phyloP scores from a whole-genome alignment of 2,888 invertebrate species.

The Acanthosepion esculentum region DNA sequence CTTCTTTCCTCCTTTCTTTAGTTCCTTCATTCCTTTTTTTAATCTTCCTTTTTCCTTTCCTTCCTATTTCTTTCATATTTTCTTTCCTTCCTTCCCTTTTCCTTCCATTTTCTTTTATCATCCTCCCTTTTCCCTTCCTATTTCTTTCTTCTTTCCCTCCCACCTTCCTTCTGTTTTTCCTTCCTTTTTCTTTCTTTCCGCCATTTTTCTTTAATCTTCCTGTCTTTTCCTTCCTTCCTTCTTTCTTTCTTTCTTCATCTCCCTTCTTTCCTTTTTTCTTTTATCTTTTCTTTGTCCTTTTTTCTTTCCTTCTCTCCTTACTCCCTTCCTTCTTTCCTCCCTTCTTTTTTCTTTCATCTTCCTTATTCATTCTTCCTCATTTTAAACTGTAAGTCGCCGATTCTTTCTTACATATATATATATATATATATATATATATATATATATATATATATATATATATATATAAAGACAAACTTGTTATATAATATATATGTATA shows the following conservation, averaged over 20 bases:
- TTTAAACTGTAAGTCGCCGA: too few relatives aligned
- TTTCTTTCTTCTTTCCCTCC: neutral
- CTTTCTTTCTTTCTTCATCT: neutral
- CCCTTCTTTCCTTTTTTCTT: neutral
- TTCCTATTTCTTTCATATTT: too few relatives aligned
- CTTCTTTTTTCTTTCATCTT: neutral
- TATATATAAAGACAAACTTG: too few relatives aligned
- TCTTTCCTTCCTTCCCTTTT: neutral
- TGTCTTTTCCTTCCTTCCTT: neutral
- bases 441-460: too few relatives aligned
- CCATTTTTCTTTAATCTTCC: neutral
- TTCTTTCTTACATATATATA: too few relatives aligned
- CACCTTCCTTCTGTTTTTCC: neutral
- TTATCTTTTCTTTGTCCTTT: neutral
- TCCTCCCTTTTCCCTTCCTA: neutral
- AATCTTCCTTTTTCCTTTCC: too few relatives aligned
- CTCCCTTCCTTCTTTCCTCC: neutral
- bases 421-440: too few relatives aligned
- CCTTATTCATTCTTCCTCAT: too few relatives aligned
- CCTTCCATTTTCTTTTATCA: neutral
- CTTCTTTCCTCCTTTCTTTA: neutral
- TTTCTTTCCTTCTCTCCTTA: neutral
- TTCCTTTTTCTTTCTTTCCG: neutral
- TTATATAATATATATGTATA: too few relatives aligned
- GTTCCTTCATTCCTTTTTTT: neutral